Base-by-base conservation (phyloP, 2,797 vertebrate species). In the Phoebastria nigripes region DNA sequence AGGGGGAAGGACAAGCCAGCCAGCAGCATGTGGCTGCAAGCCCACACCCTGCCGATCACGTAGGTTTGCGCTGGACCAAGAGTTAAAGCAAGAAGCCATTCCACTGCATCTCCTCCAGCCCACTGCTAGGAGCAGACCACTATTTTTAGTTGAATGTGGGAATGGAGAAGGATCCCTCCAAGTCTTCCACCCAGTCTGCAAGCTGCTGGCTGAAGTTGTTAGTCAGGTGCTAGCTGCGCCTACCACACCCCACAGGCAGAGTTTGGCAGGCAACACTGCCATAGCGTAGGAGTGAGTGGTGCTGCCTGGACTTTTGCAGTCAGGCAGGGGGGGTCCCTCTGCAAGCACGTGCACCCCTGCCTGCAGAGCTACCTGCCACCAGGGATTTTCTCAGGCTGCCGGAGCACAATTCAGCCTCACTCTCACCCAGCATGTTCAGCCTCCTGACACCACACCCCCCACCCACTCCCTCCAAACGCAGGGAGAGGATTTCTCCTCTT, bases 41-140 rank as follows among this genome's bases (percentile, higher is more conserved):
- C 80, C 70, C 88, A 94, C 91, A 93, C 67, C 82, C 62, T 91
- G 90, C 90, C 17, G 9, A 82, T 82, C 92, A 65, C 2, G 0
- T 18, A 84, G 67, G 29, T 80, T 89, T 61, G 44, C 1, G 0
- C 82, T 6, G 82, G 92, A 82, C 93, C 82, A 92, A 79, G 92
- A 92, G 69, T 96, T 97, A 95, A 95, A 85, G n/a, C 37, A n/a
- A 95, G 84, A 72, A 97, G 89, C 93, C 87, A 89, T 95, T 91
- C 93, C 55, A 29, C 76, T 16, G 54, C 87, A 82, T 71, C 93
- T 90, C 85, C 85, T 79, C 55, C 94, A 95, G 76, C 87, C 82
- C 56, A 58, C 92, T 71, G 56, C 70, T 31, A 86, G 65, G 21
- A 61, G 56, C 87, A 94, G 92, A 62, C 66, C 7, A 6, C 71